A percentile compares a stretch with the other conserved stretches of the same genome.
Evolutionary conservation across 2,888 invertebrate genomes (phyloP).

Genomic region (Heteromyza rotundicornis): DNA sequence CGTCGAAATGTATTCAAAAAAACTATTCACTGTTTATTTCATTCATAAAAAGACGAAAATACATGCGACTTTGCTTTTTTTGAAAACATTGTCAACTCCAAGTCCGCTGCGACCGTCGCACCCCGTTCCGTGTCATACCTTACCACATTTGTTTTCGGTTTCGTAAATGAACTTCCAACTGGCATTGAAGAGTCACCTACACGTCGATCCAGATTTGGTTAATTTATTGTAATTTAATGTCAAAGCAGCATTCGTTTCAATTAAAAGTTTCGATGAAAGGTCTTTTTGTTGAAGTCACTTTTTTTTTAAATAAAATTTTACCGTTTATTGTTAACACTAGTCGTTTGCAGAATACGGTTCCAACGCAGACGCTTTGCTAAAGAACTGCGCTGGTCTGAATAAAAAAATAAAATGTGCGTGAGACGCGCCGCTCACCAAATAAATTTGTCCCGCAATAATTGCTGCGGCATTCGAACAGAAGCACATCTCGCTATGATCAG

Average conservation of each 20-base stretch:
- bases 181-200: not conserved
- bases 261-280: not conserved
- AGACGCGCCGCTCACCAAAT: no score
- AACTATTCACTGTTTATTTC: slow-evolving; percentile 7
- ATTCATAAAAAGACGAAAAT: slow-evolving; percentile 30
- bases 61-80: not conserved
- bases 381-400: no score
- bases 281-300: no score
- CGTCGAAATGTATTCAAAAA: not conserved
- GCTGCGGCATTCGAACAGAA: slow-evolving; percentile 37
- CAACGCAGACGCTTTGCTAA: no score
- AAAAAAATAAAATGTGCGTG: no score
- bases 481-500: slow-evolving; percentile 38
- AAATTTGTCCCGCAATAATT: slow-evolving; percentile 43
- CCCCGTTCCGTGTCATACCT: no score
- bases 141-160: no score
- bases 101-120: not conserved
- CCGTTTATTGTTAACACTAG: slow-evolving; percentile 39
- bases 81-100: not conserved
- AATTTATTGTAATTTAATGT: slow-evolving; percentile 57
- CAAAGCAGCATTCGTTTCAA: slow-evolving; percentile 32
- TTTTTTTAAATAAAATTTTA: slow-evolving; percentile 22
- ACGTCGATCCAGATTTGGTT: slow-evolving; percentile 28
- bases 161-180: not conserved
- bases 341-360: no score